Evolutionary conservation across 2,888 invertebrate species (phyloP).

Genomic region (Netelia virgata): DNA sequence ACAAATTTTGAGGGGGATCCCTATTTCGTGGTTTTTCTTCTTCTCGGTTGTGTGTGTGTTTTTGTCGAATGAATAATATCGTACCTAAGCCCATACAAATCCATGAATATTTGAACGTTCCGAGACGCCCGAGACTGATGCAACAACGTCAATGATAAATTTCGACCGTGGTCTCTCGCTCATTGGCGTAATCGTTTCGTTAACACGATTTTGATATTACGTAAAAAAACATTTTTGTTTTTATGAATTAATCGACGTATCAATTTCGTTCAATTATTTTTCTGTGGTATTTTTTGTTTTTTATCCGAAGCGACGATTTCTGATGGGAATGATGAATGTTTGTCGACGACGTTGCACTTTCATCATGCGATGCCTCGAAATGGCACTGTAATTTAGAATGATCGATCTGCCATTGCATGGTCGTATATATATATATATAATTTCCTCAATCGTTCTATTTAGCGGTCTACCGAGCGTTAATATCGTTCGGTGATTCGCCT

Average conservation of each 20-base stretch:
- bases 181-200: conserved; percentile 58
- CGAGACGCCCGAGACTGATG: conserved; percentile 55
- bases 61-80: background rate
- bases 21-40: background rate
- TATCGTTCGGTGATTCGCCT: conserved; percentile 11
- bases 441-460: background rate
- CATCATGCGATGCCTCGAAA: background rate
- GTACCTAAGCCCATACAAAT: conserved; percentile 2
- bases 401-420: background rate
- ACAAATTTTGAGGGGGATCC: background rate
- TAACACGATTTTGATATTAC: too few relatives aligned
- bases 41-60: background rate
- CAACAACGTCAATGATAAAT: conserved; percentile 68
- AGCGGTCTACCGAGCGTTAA: background rate
- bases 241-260: background rate
- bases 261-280: too few relatives aligned
- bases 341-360: too few relatives aligned
- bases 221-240: background rate
- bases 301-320: too few relatives aligned
- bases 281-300: too few relatives aligned
- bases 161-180: conserved; percentile 47
- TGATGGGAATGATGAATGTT: too few relatives aligned
- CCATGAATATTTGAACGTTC: conserved; percentile 38
- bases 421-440: background rate
- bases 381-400: background rate